Percentiles rank a stretch among this genome's conserved stretches.
These are phyloP conservation scores for Sylvietta virens DNA, from an alignment of 2,113 vertebrate species.

Conservation along the genomic window DNA sequence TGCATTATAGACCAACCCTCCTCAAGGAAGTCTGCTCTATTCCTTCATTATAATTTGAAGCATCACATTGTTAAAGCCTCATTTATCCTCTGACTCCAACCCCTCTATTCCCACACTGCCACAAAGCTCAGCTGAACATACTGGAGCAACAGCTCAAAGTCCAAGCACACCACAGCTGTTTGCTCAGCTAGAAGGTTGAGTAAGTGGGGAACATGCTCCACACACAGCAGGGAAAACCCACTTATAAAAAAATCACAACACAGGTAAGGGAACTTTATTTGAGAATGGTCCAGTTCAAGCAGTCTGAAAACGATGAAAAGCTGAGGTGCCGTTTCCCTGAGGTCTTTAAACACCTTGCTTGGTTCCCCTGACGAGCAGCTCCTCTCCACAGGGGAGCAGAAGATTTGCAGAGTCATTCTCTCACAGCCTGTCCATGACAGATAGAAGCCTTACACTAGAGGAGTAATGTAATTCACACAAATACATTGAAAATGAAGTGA, in stretches of 20 bases:
- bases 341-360: neutral
- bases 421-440: neutral
- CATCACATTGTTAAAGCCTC: neutral
- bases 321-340: neutral
- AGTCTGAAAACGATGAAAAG: neutral
- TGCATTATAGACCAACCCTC: neutral
- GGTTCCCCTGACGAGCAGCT: neutral
- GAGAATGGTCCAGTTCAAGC: neutral
- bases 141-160: neutral
- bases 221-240: neutral
- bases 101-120: neutral
- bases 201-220: neutral
- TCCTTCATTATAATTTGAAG: neutral
- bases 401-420: constrained; percentile 20
- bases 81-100: neutral
- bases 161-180: neutral
- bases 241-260: neutral
- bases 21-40: neutral
- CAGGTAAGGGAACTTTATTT: neutral
- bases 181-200: neutral
- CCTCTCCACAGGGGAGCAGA: neutral
- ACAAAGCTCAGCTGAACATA: neutral
- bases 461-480: neutral
- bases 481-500: neutral
- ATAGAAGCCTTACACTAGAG: neutral